Conservation (phyloP, 1,140 invertebrate genomes). For the Tribolium madens region DNA sequence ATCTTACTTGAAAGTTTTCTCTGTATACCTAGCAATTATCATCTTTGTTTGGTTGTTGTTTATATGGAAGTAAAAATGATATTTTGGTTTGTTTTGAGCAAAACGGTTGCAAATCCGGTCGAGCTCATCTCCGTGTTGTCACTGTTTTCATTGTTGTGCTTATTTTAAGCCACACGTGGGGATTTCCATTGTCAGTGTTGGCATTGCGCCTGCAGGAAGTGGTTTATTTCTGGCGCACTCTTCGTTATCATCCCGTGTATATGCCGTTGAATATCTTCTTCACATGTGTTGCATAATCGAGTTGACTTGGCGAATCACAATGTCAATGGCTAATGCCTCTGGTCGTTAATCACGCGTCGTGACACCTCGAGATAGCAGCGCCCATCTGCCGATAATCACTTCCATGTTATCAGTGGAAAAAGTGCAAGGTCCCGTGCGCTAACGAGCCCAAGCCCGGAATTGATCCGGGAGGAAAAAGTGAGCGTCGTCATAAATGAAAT, state of each 20-base stretch:
- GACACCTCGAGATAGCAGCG: constrained; percentile 52
- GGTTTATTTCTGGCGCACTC: constrained; percentile 52
- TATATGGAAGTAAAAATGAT: too few relatives aligned
- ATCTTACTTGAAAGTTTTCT: too few relatives aligned
- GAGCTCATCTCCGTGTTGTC: neutral
- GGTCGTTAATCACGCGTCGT: constrained; percentile 54
- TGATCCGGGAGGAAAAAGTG: constrained; percentile 29
- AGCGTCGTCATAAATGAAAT: constrained; percentile 44
- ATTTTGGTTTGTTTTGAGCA: too few relatives aligned
- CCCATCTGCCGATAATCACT: constrained; percentile 55
- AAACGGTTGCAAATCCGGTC: too few relatives aligned
- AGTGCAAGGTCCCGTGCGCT: constrained; percentile 50
- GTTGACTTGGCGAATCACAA: constrained; percentile 15
- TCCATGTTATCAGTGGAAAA: constrained; percentile 49
- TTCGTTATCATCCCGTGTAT: neutral
- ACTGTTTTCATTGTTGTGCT: neutral
- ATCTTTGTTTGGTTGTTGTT: too few relatives aligned
- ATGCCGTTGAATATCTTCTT: neutral
- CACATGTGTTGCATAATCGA: constrained; percentile 10
- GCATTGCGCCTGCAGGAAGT: constrained; percentile 57
- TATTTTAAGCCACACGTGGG: constrained; percentile 48
- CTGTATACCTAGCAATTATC: too few relatives aligned
- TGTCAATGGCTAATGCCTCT: constrained; percentile 55
- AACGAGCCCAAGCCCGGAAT: constrained; percentile 42
- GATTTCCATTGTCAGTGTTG: constrained; percentile 59